Conservation (phyloP, 35 echinoderm and acorn worm species). For the Lytechinus pictus region DNA sequence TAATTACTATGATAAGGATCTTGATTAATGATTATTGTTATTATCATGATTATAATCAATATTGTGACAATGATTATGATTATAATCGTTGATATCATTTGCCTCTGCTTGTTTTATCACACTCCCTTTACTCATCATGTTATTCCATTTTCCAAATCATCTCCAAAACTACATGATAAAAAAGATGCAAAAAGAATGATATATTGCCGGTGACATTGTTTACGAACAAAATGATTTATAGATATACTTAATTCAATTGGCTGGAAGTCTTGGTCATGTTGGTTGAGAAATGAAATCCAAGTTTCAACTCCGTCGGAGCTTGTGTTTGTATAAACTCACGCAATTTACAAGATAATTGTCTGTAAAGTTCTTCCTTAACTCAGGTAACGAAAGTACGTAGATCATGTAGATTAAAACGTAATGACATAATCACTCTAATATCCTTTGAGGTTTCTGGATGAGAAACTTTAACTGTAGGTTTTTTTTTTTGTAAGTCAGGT, state of each 20-base stretch:
- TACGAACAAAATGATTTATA: neutral
- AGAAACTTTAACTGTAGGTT: neutral
- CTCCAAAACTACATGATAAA: too few species aligned
- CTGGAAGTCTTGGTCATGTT: neutral
- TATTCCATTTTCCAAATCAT: too few species aligned
- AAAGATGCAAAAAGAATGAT: too few species aligned
- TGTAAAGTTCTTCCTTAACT: neutral
- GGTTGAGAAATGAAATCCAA: neutral
- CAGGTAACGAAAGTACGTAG: neutral
- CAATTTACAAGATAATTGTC: neutral
- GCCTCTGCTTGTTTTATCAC: neutral
- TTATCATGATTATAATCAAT: too few species aligned
- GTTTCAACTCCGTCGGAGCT: neutral
- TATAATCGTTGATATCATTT: too few species aligned
- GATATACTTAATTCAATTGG: neutral
- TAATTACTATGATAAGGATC: too few species aligned
- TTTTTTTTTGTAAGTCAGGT: neutral
- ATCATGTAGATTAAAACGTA: neutral
- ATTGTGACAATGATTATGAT: too few species aligned
- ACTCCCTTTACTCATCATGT: neutral
- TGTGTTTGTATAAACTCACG: neutral
- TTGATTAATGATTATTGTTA: too few species aligned
- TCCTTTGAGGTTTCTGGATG: neutral
- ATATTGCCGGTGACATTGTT: neutral
- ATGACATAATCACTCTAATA: neutral